phyloP scores from a whole-genome alignment of 2,797 vertebrate species.

The Diglossa cyanea region DNA sequence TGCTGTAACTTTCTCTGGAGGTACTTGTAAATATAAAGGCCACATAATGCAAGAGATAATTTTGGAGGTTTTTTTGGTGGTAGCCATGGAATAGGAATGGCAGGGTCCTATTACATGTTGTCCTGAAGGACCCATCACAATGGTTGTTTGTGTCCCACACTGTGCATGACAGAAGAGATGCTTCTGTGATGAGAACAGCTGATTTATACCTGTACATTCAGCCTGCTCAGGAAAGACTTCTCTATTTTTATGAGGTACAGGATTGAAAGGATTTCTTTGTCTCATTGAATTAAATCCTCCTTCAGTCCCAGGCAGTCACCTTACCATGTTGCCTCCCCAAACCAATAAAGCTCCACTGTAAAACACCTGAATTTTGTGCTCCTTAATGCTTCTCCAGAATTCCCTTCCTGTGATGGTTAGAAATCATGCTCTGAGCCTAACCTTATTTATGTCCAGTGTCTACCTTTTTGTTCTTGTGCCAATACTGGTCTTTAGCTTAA shows the following conservation, averaged over 20 bases:
- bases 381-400: background rate
- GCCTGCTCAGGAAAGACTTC: background rate
- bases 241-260: constrained; percentile 6
- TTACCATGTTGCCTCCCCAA: background rate
- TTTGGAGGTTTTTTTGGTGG: background rate
- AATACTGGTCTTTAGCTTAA: constrained; percentile 4
- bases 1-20: background rate
- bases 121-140: background rate
- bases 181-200: background rate
- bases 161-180: background rate
- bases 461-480: constrained; percentile 34
- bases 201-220: background rate
- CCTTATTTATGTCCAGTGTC: constrained; percentile 35
- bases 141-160: background rate
- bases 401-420: background rate
- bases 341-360: background rate
- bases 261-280: constrained; percentile 36
- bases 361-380: background rate
- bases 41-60: rapidly evolving
- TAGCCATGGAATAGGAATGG: background rate
- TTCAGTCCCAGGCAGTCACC: background rate
- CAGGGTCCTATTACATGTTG: background rate
- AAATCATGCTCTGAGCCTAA: background rate
- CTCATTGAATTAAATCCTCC: constrained; percentile 5
- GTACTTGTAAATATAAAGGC: background rate